phyloP scores from a whole-genome alignment of 2,113 vertebrate genomes.

The Hippoglossus stenolepis region DNA sequence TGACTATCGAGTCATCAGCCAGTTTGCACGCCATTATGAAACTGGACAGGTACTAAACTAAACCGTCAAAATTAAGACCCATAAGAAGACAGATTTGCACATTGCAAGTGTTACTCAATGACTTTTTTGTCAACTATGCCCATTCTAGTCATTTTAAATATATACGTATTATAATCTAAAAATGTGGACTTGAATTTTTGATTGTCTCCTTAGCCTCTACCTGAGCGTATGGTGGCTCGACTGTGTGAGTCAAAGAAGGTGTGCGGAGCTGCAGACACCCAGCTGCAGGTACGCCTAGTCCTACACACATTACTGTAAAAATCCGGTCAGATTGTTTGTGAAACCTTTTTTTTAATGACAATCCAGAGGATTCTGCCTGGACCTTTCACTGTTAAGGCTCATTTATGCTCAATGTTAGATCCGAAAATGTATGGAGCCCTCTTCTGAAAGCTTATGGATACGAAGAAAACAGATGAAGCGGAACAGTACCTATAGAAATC shows the following conservation, averaged over 20 bases:
- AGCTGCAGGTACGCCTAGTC: constrained; percentile 89
- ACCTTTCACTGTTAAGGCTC: not conserved
- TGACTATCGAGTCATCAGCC: constrained; percentile 94
- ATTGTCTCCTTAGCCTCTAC: constrained; percentile 83
- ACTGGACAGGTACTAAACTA: constrained; percentile 90
- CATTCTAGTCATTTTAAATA: not conserved
- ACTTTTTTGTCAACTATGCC: too few relatives aligned
- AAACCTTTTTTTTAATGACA: too few relatives aligned
- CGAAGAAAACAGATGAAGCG: too few relatives aligned
- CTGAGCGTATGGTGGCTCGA: constrained; percentile 92
- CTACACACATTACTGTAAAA: not conserved
- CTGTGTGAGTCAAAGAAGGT: constrained; percentile 97
- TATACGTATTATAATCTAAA: not conserved
- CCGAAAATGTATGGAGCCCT: too few relatives aligned
- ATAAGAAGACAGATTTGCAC: not conserved
- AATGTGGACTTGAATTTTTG: not conserved
- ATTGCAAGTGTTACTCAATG: too few relatives aligned
- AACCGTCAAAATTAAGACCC: not conserved
- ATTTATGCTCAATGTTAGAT: too few relatives aligned
- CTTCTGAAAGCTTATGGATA: too few relatives aligned
- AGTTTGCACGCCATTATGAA: constrained; percentile 96
- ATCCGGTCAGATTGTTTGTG: too few relatives aligned
- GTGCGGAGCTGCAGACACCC: constrained; percentile 94
- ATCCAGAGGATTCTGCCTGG: too few relatives aligned
- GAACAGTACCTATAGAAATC: too few relatives aligned